Percentiles rank a stretch among this genome's conserved stretches.
Evolutionary conservation across 2,888 invertebrate species (phyloP).

Genomic region (Melinopterus prodromus): DNA sequence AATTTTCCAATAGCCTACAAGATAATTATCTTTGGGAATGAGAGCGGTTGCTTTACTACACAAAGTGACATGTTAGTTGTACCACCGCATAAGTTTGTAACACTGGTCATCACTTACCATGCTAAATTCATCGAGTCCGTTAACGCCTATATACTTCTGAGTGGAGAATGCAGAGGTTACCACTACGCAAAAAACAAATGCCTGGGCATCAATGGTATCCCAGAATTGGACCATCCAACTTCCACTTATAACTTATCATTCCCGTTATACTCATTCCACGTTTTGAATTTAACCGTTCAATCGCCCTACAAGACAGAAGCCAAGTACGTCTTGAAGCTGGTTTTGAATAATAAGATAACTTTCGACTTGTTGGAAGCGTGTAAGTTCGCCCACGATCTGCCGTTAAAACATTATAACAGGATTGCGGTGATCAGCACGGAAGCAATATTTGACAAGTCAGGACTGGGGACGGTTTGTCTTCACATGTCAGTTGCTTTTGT

Average conservation of each 20-base stretch:
- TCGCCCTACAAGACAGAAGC: neutral
- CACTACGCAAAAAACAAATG: slow-evolving; percentile 50
- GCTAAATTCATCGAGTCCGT: slow-evolving; percentile 47
- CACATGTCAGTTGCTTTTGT: neutral
- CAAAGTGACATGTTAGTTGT: slow-evolving; percentile 34
- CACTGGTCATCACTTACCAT: slow-evolving; percentile 46
- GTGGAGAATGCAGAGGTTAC: slow-evolving; percentile 49
- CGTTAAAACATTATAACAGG: neutral
- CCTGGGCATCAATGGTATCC: slow-evolving; percentile 47
- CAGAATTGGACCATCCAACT: slow-evolving; percentile 39
- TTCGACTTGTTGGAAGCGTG: neutral
- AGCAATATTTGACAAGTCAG: neutral
- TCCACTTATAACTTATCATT: slow-evolving; percentile 27
- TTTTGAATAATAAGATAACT: neutral
- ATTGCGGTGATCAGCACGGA: neutral
- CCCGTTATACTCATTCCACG: slow-evolving; percentile 38
- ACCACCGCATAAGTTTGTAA: slow-evolving; percentile 36
- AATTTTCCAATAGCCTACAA: slow-evolving; percentile 46
- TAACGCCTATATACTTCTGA: slow-evolving; percentile 47
- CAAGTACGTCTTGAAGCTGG: neutral
- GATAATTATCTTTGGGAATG: slow-evolving; percentile 50
- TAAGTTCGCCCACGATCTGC: neutral
- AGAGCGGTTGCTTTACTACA: slow-evolving; percentile 45
- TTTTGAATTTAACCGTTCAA: neutral
- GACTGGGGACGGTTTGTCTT: neutral